Evolutionary conservation across 2,888 invertebrate species (phyloP), one percentile per base, ranked within the genome.

Genomic region (Seira musarum): DNA sequence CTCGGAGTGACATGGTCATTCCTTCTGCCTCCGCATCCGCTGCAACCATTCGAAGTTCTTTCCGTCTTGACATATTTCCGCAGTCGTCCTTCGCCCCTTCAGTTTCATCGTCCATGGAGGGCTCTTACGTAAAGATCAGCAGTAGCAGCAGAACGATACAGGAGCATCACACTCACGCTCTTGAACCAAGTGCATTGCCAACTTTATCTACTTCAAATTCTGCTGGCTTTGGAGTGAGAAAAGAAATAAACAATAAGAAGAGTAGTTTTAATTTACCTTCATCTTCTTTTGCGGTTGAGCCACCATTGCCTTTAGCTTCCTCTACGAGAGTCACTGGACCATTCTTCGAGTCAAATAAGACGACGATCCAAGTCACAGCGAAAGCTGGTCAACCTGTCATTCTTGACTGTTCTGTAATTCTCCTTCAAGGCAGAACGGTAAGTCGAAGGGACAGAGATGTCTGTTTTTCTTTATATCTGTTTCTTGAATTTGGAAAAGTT

Each of bases 371-470:
- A 87, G 89, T 92, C 77, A 91, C 92, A 21, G 91, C 91, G 6
- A 89, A 91, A 83, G 91, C 92, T 81, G 92, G 92, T 68, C 91
- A 90, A 81, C 91, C 90, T 22, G 91, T 92, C 60, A 88, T 90
- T 71, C 89, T 92, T 30, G 91, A 92, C 88, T 92, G 92, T 88
- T 90, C 91, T 81, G 91, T 92, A 81, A 92, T 91, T 69, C 89
- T 92, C 87, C 90, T 92, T 15, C 91, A 91, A 81, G 91, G 91
- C 87, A 91, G 91, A 89, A 91, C 91, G 88, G 92, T 92, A 87
- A 90, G 90, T 88, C 49, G 30, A 46, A 30, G n/a, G 1, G 30
- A 10, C 13, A 8, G n/a, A n/a, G n/a, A n/a, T n/a, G n/a, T n/a
- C n/a, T 30, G 30, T 30, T 8, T 8, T 30, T 30, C 35, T 21